These are phyloP conservation scores for Sebastiscus albofasciatus DNA, from an alignment of 2,797 vertebrate species.

Conservation along the genomic window DNA sequence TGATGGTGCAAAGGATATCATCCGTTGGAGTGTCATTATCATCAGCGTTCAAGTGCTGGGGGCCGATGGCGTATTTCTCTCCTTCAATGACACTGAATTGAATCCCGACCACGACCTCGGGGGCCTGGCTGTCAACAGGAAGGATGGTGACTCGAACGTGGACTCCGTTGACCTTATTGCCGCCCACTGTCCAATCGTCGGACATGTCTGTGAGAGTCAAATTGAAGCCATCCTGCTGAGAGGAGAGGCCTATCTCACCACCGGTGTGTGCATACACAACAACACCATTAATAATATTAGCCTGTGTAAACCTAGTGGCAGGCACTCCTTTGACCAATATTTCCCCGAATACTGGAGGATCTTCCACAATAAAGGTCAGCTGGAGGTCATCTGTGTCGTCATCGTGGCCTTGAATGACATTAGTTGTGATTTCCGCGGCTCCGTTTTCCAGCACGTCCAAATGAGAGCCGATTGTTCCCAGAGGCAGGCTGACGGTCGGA, in stretches of 20 bases:
- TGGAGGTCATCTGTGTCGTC: constrained; percentile 90
- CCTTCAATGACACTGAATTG: constrained; percentile 89
- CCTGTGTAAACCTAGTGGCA: constrained; percentile 89
- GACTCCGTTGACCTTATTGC: constrained; percentile 87
- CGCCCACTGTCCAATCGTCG: constrained; percentile 90
- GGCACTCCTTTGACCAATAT: constrained; percentile 89
- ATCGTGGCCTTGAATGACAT: constrained; percentile 88
- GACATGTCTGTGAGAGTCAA: constrained; percentile 92
- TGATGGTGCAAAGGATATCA: constrained; percentile 93
- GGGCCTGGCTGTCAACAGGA: constrained; percentile 92
- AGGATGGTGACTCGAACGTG: constrained; percentile 89
- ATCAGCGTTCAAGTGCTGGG: constrained; percentile 84
- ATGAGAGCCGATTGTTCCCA: constrained; percentile 89
- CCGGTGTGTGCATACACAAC: constrained; percentile 91
- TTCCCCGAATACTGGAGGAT: constrained; percentile 86
- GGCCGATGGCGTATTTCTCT: constrained; percentile 85
- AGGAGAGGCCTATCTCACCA: constrained; percentile 89
- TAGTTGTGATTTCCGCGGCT: constrained; percentile 91
- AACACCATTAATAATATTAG: constrained; percentile 90
- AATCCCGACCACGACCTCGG: constrained; percentile 85
- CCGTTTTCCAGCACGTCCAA: constrained; percentile 93
- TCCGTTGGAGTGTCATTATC: constrained; percentile 90
- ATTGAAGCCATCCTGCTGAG: constrained; percentile 90
- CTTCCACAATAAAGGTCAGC: constrained; percentile 92
- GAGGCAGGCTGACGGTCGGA: constrained; percentile 81